phyloP scores from a whole-genome alignment of 2,888 invertebrate species.

The Eurois occulta region DNA sequence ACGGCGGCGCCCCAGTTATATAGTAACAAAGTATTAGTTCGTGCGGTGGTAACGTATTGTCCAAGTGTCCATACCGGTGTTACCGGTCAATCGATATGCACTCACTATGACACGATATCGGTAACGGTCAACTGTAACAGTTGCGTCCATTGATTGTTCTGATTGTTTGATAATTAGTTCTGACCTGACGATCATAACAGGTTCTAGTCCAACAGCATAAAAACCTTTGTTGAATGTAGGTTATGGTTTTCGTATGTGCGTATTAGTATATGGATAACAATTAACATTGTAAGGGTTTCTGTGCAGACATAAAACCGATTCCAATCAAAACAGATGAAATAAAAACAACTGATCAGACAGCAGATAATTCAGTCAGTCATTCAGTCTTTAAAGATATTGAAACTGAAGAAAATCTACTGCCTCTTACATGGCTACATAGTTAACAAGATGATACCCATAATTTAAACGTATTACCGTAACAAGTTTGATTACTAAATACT shows the following conservation, averaged over 20 bases:
- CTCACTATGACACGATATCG: conserved; percentile 58
- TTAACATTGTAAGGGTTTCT: not conserved
- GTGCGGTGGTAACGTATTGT: conserved; percentile 58
- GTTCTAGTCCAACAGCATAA: conserved; percentile 14
- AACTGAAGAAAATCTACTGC: not conserved
- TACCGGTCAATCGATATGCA: conserved; percentile 66
- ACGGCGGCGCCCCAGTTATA: conserved; percentile 62
- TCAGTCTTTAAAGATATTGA: not conserved
- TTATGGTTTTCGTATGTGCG: not conserved
- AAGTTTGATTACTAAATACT: conserved; percentile 22
- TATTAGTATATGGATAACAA: not conserved
- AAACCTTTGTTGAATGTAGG: conserved; percentile 9
- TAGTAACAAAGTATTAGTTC: conserved; percentile 66
- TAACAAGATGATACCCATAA: conserved; percentile 13
- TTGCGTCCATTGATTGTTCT: conserved; percentile 54
- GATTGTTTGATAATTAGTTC: conserved; percentile 56
- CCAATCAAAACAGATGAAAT: not conserved
- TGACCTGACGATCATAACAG: conserved; percentile 32
- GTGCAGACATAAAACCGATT: not conserved
- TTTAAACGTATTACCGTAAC: conserved; percentile 10
- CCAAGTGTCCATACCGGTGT: conserved; percentile 54
- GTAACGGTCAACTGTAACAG: conserved; percentile 65
- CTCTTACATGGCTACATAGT: not conserved
- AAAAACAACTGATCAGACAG: not conserved
- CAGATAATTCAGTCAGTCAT: too few species aligned